Percentiles rank a stretch among this genome's conserved stretches.
phyloP scores from a whole-genome alignment of 1,140 invertebrate species.

The Drosophila willistoni region DNA sequence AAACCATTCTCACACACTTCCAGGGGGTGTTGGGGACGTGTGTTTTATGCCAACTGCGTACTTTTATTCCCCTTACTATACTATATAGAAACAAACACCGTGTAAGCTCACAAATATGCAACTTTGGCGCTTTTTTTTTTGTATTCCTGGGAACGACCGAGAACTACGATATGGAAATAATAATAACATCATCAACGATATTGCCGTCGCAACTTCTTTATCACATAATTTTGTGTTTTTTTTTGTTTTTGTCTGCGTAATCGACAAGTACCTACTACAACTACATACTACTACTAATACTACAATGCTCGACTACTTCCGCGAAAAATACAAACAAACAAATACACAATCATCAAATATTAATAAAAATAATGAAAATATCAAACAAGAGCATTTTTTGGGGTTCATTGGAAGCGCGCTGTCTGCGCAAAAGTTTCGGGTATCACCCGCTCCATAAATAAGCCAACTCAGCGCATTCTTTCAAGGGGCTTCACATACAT shows the following conservation, averaged over 20 bases:
- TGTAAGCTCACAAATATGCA: constrained; percentile 21
- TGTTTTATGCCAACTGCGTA: constrained; percentile 22
- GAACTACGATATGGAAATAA: not conserved
- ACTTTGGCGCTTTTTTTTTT: constrained; percentile 17
- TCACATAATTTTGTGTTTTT: not conserved
- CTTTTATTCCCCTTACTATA: constrained; percentile 8
- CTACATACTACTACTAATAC: not conserved
- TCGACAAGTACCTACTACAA: not conserved
- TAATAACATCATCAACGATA: not conserved
- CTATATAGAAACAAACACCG: not conserved
- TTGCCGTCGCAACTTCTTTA: constrained; percentile 8
- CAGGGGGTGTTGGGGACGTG: not conserved
- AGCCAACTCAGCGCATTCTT: constrained; percentile 1
- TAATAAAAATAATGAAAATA: constrained; percentile 13
- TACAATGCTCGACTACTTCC: not conserved
- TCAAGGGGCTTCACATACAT: not conserved
- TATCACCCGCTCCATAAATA: constrained; percentile 8
- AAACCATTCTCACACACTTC: not conserved
- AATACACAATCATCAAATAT: constrained; percentile 14
- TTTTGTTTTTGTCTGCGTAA: constrained; percentile 9
- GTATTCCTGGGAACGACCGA: constrained; percentile 7
- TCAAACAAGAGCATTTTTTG: not conserved
- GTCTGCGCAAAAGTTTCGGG: constrained; percentile 8
- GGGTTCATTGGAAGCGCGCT: constrained; percentile 19
- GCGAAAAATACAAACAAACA: constrained; percentile 6